phyloP scores from a whole-genome alignment of 2,113 vertebrate genomes.

The Nipponia nippon region DNA sequence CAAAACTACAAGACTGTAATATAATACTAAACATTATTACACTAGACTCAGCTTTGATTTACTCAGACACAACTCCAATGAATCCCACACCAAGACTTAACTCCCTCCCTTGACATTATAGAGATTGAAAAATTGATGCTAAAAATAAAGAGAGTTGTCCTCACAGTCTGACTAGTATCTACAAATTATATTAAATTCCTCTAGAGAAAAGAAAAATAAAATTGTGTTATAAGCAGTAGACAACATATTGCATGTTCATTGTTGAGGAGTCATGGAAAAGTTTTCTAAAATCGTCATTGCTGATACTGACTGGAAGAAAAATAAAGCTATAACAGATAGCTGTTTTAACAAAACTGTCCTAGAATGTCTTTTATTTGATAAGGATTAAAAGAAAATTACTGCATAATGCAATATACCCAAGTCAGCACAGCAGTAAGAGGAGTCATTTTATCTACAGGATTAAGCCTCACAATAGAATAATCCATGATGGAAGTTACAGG shows the following conservation, averaged over 20 bases:
- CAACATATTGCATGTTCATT: background rate
- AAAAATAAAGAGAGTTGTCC: background rate
- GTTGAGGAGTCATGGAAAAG: background rate
- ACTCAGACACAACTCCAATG: background rate
- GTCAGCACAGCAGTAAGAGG: background rate
- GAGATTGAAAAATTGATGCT: background rate
- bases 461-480: slow-evolving; percentile 48
- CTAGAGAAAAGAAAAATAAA: background rate
- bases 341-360: slow-evolving; percentile 8
- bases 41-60: background rate
- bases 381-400: slow-evolving; percentile 50
- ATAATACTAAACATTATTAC: background rate
- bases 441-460: slow-evolving; percentile 50
- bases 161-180: background rate
- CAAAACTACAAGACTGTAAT: background rate
- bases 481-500: slow-evolving; percentile 12
- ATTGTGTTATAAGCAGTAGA: background rate
- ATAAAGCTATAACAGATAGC: background rate
- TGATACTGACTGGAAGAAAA: background rate
- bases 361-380: slow-evolving; percentile 25
- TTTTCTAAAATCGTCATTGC: background rate
- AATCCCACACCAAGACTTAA: background rate
- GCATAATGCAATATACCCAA: slow-evolving; percentile 3
- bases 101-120: background rate
- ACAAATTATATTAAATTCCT: background rate